These are phyloP conservation scores for Caenorhabditis becei DNA, from an alignment of 2,888 invertebrate species.

Conservation along the genomic window DNA sequence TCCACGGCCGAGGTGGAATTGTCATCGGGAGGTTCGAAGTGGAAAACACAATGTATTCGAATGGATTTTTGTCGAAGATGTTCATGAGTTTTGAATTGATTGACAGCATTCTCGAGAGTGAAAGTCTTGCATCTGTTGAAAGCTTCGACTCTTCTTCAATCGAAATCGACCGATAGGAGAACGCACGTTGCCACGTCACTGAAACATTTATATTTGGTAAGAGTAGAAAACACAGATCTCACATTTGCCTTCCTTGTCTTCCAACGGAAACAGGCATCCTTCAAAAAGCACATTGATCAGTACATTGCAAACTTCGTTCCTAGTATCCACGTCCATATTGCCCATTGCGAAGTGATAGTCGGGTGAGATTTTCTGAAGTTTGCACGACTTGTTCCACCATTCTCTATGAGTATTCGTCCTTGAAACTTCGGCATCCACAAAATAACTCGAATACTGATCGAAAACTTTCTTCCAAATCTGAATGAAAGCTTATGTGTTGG, in stretches of 20 bases:
- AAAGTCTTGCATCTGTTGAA: constrained; percentile 62
- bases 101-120: constrained; percentile 71
- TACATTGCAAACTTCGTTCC: constrained; percentile 63
- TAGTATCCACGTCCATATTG: constrained; percentile 55
- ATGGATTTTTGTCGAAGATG: constrained; percentile 69
- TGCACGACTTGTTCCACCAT: constrained; percentile 76
- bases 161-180: constrained; percentile 69
- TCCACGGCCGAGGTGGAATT: constrained; percentile 80
- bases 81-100: constrained; percentile 64
- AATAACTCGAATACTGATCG: constrained; percentile 70
- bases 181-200: constrained; percentile 63
- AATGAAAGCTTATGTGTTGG: constrained; percentile 24
- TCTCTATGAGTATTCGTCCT: constrained; percentile 72
- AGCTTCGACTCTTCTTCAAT: constrained; percentile 72
- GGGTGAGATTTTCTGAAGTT: constrained; percentile 57
- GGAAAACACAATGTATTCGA: constrained; percentile 74
- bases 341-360: constrained; percentile 68
- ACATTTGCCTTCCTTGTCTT: constrained; percentile 41
- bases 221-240: no score
- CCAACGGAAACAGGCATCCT: constrained; percentile 68
- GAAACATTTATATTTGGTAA: no score
- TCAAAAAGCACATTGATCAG: constrained; percentile 68
- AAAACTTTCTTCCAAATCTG: constrained; percentile 69
- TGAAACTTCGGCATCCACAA: constrained; percentile 66
- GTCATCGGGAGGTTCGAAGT: constrained; percentile 76